Evolutionary conservation across 2,113 vertebrate species (phyloP), one percentile per base, ranked within the genome.

Genomic region (Falco punctatus): DNA sequence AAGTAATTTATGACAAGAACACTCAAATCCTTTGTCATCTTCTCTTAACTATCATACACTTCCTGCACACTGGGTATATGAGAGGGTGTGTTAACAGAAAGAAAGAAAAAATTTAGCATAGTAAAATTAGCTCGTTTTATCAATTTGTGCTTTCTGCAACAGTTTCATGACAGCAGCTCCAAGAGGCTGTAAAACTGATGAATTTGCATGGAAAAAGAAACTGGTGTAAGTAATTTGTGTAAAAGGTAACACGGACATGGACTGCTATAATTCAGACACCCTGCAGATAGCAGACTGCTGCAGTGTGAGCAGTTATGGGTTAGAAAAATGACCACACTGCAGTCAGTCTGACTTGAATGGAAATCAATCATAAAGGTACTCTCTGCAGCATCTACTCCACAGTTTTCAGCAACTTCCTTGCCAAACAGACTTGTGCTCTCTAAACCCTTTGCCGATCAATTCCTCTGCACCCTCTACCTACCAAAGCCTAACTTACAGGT

Each of bases 291-390:
- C 97, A 98, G 97, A 95, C 97, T 98, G 97, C 98, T 97, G 97
- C 98, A 97, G 97, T 93, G 97, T 95, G 97, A 97, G 96, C 98
- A 97, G 98, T 98, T 98, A 98, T 81, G 97, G 98, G 96, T 95
- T 97, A 98, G 98, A 98, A 98, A 98, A 98, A 98, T 98, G 98
- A 98, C 98, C 98, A 98, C 97, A 93, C 97, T 98, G 98, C 98
- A 98, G 98, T 98, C 98, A 98, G 98, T 98, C 98, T 98, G 98
- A 98, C 98, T 98, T 98, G 98, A 98, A 98, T 98, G 98, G 98
- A 98, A 99, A 99, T 99, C 98, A 98, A 98, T 99, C 98, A 98
- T 97, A 98, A 98, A 98, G 98, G 98, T 98, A 98, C 97, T 98
- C 98, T 98, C 98, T 98, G 98, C 98, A 98, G 98, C 98, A 97